Percentiles rank a stretch among this genome's conserved stretches.
These are phyloP conservation scores for Promerops cafer DNA, from an alignment of 2,113 vertebrate species.

Conservation along the genomic window DNA sequence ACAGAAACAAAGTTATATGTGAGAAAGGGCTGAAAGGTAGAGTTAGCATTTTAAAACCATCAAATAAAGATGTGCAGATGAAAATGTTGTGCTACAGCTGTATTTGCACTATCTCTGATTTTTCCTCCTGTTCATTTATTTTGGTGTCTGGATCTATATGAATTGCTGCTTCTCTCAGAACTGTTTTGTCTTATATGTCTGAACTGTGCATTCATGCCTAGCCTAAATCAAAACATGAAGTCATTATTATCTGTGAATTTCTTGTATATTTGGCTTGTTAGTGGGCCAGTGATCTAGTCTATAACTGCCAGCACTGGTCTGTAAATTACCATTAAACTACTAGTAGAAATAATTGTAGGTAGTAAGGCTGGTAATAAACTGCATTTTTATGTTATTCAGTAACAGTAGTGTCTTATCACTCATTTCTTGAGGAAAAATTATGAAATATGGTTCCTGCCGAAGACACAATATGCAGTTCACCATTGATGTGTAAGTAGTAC, in stretches of 20 bases:
- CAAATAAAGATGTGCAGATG: background rate
- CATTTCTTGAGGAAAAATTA: conserved; percentile 5
- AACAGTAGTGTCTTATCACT: conserved; percentile 11
- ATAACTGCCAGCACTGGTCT: background rate
- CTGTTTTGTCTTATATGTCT: background rate
- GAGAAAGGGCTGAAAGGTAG: background rate
- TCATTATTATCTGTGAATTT: background rate
- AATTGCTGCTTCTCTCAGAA: background rate
- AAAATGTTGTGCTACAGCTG: background rate
- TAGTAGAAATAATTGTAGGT: background rate
- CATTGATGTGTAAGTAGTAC: background rate
- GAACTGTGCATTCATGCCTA: background rate
- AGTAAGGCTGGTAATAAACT: background rate
- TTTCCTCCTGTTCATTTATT: background rate
- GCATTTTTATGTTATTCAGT: conserved; percentile 12
- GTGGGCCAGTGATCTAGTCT: background rate
- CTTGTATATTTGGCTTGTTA: conserved; percentile 14
- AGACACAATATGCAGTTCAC: background rate
- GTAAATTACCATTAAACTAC: conserved; percentile 25
- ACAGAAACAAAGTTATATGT: background rate
- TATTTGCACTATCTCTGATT: background rate
- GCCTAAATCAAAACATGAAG: background rate
- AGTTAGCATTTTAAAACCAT: background rate
- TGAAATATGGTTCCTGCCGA: background rate
- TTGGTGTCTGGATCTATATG: background rate